Conservation (phyloP, 1,140 invertebrate genomes). For the Pachypsylla venusta region DNA sequence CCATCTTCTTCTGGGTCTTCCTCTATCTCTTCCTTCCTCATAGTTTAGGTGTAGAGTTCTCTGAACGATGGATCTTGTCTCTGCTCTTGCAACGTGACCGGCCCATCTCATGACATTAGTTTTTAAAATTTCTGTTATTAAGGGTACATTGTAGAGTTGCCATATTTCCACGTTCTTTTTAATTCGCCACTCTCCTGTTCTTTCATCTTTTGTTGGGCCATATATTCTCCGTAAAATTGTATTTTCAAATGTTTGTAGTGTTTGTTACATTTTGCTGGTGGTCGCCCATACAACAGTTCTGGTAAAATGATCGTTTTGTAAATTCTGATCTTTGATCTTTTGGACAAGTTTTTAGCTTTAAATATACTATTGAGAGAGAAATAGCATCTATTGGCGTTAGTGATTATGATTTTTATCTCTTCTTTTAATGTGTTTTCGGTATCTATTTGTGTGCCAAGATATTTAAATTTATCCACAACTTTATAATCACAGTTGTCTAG, state of each 20-base stretch:
- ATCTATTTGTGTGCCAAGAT: neutral
- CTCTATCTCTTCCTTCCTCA: neutral
- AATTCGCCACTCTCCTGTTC: neutral
- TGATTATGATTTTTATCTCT: neutral
- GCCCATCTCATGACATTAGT: constrained; percentile 1
- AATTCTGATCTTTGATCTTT: neutral
- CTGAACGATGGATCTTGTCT: neutral
- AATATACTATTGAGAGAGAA: neutral
- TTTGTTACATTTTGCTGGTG: no score
- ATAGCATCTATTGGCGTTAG: neutral
- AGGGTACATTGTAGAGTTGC: neutral
- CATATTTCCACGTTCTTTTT: neutral
- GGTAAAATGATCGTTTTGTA: neutral
- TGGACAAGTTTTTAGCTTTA: neutral
- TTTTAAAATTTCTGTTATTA: neutral
- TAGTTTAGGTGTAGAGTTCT: neutral
- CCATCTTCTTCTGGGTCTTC: constrained; percentile 1
- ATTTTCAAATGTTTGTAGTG: constrained; percentile 4
- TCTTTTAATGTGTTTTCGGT: neutral
- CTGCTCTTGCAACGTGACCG: neutral
- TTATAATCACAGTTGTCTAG: neutral
- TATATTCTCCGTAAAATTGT: neutral
- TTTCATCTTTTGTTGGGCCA: neutral
- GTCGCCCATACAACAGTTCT: neutral
- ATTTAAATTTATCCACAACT: neutral